Base-by-base conservation (phyloP, 2,797 vertebrate species). In the Martes flavigula region DNA sequence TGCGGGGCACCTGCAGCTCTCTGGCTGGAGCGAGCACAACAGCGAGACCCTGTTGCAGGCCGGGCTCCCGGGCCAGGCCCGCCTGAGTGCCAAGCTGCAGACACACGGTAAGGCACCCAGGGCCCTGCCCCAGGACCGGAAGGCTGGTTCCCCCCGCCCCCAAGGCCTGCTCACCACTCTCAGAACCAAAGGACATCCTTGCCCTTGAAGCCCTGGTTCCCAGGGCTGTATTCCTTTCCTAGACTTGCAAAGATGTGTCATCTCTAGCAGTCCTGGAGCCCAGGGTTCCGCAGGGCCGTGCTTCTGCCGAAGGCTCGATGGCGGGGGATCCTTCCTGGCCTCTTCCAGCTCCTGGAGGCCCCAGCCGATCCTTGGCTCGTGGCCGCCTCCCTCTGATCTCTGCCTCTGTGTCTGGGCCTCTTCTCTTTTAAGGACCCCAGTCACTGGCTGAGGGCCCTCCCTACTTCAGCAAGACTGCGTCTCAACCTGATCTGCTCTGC, bases 71-170 rank as follows among this genome's bases (percentile, higher is more conserved):
- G 97, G 97, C 54, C 92, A 96, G 70, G 97, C 99, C 88, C 96
- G 68, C 13, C 14, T 99, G 0, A 56, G 60, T 0, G 87, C 99
- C 27, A 97, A 93, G 14, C 97, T 98, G 89, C 98, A 98, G 90
- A 98, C 98, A 93, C 98, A 97, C 96, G 99, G 99, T 99, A 90
- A 88, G 98, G 32, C 38, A 5, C 35, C 35, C 3, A 0, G n/a
- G 25, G 62, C 25, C 13, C 58, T 12, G n/a, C 56, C 56, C 7
- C 0, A 0, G 27, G 32, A 4, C 25, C 2, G 0, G 4, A 12
- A 17, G 23, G 64, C n/a, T 0, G 0, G 17, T 56, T 10, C 27
- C 40, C 32, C 32, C 0, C 5, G 1, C 1, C 4, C 27, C 5
- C 0, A 18, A 25, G 17, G 8, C 5, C 62, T 48, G 51, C 54